A percentile compares a stretch with the other conserved stretches of the same genome.
Evolutionary conservation across 1,140 invertebrate species (phyloP).

Genomic region (Aphelenchoides besseyi): DNA sequence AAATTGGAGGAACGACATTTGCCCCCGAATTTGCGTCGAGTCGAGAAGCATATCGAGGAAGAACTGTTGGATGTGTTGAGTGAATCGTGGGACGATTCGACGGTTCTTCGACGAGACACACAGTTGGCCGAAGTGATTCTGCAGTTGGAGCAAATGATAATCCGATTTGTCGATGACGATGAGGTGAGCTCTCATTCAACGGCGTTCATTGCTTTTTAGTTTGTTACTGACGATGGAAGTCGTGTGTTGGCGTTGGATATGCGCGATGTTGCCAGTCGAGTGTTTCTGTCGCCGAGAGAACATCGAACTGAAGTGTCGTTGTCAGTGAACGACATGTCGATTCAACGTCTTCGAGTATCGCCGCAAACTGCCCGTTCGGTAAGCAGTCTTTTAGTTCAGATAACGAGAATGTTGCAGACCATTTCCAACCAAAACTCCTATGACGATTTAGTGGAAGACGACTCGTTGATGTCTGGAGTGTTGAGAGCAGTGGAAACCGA

Average conservation of each 20-base stretch:
- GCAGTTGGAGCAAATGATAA: conserved; percentile 75
- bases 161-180: conserved; percentile 65
- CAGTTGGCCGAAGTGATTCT: conserved; percentile 88
- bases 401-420: no score
- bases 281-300: conserved; percentile 49
- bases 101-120: conserved; percentile 78
- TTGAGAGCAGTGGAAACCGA: conserved; percentile 6
- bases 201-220: conserved; percentile 1
- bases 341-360: conserved; percentile 65
- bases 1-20: conserved; percentile 30
- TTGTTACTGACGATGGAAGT: background rate
- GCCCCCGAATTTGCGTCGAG: conserved; percentile 34
- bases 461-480: conserved; percentile 28
- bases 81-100: conserved; percentile 82
- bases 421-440: no score
- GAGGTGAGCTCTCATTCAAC: conserved; percentile 18
- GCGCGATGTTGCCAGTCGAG: conserved; percentile 38
- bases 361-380: conserved; percentile 19
- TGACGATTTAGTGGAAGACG: conserved; percentile 23
- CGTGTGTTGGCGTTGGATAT: conserved; percentile 53
- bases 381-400: conserved; percentile 4
- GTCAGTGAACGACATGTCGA: conserved; percentile 75
- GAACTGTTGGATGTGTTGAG: conserved; percentile 70
- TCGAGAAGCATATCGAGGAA: conserved; percentile 65
- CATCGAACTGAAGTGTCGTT: conserved; percentile 51